Evolutionary conservation across 2,113 vertebrate genomes (phyloP).

Genomic region (Pangasianodon hypophthalmus): DNA sequence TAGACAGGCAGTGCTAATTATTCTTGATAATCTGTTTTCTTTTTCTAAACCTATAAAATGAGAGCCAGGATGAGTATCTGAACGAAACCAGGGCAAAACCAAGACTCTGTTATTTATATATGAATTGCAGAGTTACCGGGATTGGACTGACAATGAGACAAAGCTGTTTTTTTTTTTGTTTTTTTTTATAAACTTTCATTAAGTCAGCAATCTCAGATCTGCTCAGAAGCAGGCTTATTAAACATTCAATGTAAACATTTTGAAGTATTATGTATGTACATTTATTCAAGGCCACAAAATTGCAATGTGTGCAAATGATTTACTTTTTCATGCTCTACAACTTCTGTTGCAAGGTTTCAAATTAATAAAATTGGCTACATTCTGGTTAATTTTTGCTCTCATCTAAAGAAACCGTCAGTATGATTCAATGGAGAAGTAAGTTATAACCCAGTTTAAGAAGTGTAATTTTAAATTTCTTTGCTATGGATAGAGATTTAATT

Average conservation of each 20-base stretch:
- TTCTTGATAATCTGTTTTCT: neutral
- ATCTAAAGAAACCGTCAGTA: neutral
- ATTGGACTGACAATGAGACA: neutral
- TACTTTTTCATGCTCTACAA: neutral
- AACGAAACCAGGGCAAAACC: neutral
- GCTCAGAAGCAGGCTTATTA: neutral
- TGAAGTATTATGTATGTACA: neutral
- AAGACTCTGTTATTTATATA: neutral
- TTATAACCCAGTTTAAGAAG: neutral
- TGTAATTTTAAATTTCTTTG: neutral
- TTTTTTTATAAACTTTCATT: no score
- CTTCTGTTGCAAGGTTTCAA: neutral
- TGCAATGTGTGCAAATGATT: neutral
- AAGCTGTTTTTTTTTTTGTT: no score
- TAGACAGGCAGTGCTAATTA: neutral
- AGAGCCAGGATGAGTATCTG: neutral
- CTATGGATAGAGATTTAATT: neutral
- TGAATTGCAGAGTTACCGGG: neutral
- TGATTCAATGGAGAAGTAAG: neutral
- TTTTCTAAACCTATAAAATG: neutral
- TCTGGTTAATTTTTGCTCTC: neutral
- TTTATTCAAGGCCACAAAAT: neutral
- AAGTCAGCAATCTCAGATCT: neutral
- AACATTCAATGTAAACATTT: neutral
- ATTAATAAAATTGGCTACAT: neutral